Conservation (phyloP, 2,797 vertebrate species). For the Oreortyx pictus region DNA sequence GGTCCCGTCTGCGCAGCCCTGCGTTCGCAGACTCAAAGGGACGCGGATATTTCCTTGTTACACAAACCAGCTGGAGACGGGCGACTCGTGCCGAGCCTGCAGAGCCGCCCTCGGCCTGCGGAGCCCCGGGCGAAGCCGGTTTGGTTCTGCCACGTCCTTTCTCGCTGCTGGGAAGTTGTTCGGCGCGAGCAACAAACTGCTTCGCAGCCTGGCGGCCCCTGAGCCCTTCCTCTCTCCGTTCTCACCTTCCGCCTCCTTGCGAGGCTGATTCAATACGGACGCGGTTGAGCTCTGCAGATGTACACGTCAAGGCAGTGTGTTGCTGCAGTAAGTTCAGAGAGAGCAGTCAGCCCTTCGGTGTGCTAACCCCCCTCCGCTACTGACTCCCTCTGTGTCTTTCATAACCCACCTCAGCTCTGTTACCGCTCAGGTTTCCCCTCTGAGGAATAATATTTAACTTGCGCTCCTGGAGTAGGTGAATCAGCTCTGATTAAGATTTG, state of each 20-base stretch:
- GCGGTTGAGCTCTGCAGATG: background rate
- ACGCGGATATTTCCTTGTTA: fast-evolving
- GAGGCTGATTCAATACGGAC: background rate
- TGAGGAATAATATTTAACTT: background rate
- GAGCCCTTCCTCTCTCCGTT: background rate
- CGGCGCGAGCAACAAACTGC: background rate
- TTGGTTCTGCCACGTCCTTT: background rate
- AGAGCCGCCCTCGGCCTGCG: fast-evolving
- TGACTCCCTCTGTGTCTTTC: background rate
- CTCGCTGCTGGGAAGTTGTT: background rate
- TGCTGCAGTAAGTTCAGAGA: background rate
- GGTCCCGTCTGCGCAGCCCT: fast-evolving
- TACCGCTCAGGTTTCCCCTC: background rate
- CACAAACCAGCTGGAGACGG: background rate
- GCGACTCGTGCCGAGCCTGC: background rate
- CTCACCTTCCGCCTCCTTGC: background rate
- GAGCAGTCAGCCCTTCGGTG: background rate
- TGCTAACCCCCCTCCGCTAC: constrained; percentile 2
- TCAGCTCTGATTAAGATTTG: constrained; percentile 49
- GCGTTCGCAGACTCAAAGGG: background rate
- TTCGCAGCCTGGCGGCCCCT: background rate
- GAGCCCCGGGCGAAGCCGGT: background rate
- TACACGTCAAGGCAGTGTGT: background rate
- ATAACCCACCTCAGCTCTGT: background rate
- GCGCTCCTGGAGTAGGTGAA: background rate